Base-by-base conservation (phyloP, 2,888 invertebrate species). In the Drosophila merina region DNA sequence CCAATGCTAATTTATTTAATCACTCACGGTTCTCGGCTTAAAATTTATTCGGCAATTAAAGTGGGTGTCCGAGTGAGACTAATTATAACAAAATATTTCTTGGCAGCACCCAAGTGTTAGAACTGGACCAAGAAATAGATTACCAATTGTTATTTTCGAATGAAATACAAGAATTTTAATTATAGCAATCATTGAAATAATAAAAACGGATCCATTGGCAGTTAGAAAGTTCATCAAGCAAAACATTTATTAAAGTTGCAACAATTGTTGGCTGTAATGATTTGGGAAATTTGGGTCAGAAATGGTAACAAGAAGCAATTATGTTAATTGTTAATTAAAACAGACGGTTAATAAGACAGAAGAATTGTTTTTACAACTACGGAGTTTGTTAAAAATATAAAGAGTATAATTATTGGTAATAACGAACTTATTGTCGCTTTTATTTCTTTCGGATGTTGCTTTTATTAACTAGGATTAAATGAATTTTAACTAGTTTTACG, bases 1-100 rank as follows among this genome's bases (percentile, higher is more conserved):
- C 75, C 26, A 40, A 47, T 45, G 51, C 36, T 71, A 73, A 73
- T 64, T 71, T 44, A 47, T 26, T 10, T 47, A 64, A 70, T 73
- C 66, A 47, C 50, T 14, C 36, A 20, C 44, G 33, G 31, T 1
- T 12, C 26, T 36, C 26, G 28, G 7, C 30, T 70, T n/a, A 14
- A 28, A 47, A 44, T 57, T 69, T 57, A 31, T 50, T 5, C 2
- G 45, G 71, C 71, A 71, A 68, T 68, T 68, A 68, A 40, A 28
- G 55, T 38, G 72, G 54, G 73, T 64, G 72, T 72, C 48, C 49
- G 5, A 40, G 71, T 28, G 14, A 7, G 12, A 1, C 26, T 70
- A 70, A 57, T 70, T 58, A 33, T 25, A 14, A 20, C 36, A 42
- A 38, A 44, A 31, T 44, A 44, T 57, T 49, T 44, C n/a, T 49